These are phyloP conservation scores for Pogonophryne albipinna DNA, from an alignment of 2,797 vertebrate species.

Conservation along the genomic window DNA sequence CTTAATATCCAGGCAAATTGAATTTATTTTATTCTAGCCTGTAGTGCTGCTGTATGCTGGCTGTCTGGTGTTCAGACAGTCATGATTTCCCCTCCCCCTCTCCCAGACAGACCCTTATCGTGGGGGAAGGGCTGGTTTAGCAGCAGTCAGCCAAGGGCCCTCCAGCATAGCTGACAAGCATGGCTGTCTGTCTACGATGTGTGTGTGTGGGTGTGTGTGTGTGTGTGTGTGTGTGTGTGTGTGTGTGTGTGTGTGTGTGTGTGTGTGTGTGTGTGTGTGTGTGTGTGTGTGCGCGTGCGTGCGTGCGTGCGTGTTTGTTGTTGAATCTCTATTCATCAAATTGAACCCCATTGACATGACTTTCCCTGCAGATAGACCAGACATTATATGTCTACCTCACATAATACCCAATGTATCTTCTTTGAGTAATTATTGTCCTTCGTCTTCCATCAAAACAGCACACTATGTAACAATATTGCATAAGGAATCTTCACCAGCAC, in stretches of 20 bases:
- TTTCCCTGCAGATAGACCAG: constrained; percentile 35
- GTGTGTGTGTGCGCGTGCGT: constrained; percentile 29
- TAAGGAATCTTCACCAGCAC: background rate
- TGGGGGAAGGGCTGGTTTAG: constrained; percentile 81
- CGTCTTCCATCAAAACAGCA: background rate
- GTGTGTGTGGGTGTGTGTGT: constrained; percentile 35
- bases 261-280: constrained; percentile 23
- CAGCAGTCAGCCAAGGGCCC: constrained; percentile 79
- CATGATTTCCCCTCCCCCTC: constrained; percentile 82
- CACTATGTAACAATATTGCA: background rate
- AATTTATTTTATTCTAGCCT: constrained; percentile 41
- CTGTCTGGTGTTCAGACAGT: constrained; percentile 80
- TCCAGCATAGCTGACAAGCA: constrained; percentile 82
- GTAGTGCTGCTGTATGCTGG: constrained; percentile 66
- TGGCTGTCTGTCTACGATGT: constrained; percentile 71
- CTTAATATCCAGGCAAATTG: constrained; percentile 1
- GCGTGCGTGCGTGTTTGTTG: constrained; percentile 12
- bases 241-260: constrained; percentile 6
- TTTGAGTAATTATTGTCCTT: background rate
- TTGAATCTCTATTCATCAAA: constrained; percentile 50
- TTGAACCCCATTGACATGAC: constrained; percentile 58
- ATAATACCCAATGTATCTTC: constrained; percentile 17
- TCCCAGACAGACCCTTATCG: constrained; percentile 79
- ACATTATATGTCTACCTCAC: constrained; percentile 19
- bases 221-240: constrained; percentile 17